Conservation (phyloP, 37 sponge, comb jelly and placozoan genomes). For the Beroe ovata region DNA sequence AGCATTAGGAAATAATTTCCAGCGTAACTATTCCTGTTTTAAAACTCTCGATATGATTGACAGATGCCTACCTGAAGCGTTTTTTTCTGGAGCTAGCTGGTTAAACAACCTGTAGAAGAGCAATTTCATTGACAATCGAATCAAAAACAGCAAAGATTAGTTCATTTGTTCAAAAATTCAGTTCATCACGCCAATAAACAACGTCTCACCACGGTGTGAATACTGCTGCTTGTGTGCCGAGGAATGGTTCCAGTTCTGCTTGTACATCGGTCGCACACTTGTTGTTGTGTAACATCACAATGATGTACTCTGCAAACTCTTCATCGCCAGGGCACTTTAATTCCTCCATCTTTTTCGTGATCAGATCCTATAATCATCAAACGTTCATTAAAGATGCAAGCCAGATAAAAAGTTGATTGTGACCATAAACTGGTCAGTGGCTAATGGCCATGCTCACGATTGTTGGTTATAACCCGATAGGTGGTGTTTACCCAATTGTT, state of each 20-base stretch:
- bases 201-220: slow-evolving; percentile 15
- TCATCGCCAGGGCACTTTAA: slow-evolving; percentile 27
- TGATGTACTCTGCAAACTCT: slow-evolving; percentile 60
- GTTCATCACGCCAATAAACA: not conserved
- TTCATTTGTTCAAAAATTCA: too few relatives aligned
- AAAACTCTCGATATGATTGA: too few relatives aligned
- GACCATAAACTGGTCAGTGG: too few relatives aligned
- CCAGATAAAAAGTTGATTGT: too few relatives aligned
- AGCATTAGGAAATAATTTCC: not conserved
- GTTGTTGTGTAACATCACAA: slow-evolving; percentile 50
- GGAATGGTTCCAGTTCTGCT: slow-evolving; percentile 23
- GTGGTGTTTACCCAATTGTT: too few relatives aligned
- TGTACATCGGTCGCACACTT: slow-evolving; percentile 31
- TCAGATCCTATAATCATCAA: slow-evolving; percentile 39
- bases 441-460: too few relatives aligned
- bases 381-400: too few relatives aligned
- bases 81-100: not conserved
- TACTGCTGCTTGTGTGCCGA: slow-evolving; percentile 7
- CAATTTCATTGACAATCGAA: too few relatives aligned
- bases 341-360: slow-evolving; percentile 52
- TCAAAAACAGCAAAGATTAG: too few relatives aligned
- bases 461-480: too few relatives aligned
- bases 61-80: not conserved
- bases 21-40: too few relatives aligned
- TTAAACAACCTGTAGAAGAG: slow-evolving; percentile 41